Percentiles rank a stretch among this genome's conserved stretches.
Evolutionary conservation across 1,140 invertebrate genomes (phyloP).

Genomic region (Helicorthomorpha holstii): DNA sequence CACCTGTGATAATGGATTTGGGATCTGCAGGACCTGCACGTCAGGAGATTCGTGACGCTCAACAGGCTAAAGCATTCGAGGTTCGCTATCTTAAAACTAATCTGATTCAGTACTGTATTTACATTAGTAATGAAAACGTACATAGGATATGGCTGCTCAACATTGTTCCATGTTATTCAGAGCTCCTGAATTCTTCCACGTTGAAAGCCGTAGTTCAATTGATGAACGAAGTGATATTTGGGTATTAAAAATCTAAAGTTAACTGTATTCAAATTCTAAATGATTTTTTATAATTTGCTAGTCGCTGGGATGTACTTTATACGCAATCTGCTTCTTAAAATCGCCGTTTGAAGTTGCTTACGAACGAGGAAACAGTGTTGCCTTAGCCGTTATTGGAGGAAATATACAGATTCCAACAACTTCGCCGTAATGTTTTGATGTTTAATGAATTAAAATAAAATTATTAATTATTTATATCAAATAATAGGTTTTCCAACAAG

Average conservation of each 20-base stretch:
- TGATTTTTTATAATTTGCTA: constrained; percentile 29
- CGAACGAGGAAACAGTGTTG: constrained; percentile 70
- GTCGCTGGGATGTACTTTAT: constrained; percentile 71
- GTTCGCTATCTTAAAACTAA: constrained; percentile 12
- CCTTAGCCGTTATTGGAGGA: constrained; percentile 62
- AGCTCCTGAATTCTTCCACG: constrained; percentile 72
- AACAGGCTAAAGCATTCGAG: constrained; percentile 54
- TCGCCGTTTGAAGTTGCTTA: constrained; percentile 72
- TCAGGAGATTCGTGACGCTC: constrained; percentile 48
- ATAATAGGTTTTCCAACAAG: constrained; percentile 30
- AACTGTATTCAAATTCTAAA: neutral
- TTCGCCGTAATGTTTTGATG: constrained; percentile 31
- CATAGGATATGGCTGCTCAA: constrained; percentile 53
- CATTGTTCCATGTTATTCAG: constrained; percentile 71
- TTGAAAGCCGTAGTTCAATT: constrained; percentile 57
- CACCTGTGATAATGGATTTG: constrained; percentile 65
- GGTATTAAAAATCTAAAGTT: constrained; percentile 32
- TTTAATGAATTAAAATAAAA: neutral
- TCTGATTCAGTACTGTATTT: neutral
- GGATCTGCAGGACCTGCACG: constrained; percentile 58
- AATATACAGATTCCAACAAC: constrained; percentile 53
- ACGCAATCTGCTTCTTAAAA: constrained; percentile 67
- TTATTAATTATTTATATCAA: neutral
- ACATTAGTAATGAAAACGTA: neutral
- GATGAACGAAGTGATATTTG: constrained; percentile 76